Conservation (phyloP, 2,888 invertebrate species). For the Elaeidobius kamerunicus region DNA sequence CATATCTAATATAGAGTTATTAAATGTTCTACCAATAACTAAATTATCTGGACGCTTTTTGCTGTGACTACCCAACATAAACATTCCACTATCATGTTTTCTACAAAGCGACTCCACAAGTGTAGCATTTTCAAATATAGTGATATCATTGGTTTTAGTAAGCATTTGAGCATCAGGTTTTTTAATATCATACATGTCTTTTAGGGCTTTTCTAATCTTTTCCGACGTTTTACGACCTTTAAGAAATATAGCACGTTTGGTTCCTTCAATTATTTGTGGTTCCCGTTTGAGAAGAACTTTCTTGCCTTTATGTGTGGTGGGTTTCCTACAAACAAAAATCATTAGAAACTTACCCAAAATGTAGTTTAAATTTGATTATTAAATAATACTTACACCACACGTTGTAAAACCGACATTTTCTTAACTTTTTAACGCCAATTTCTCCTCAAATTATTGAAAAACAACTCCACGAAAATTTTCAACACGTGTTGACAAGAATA, state of each 20-base stretch:
- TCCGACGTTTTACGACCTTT: conserved; percentile 81
- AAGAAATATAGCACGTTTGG: conserved; percentile 79
- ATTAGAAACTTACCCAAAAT: conserved; percentile 5
- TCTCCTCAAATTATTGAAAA: conserved; percentile 15
- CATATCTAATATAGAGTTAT: conserved; percentile 92
- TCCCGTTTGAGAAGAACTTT: conserved; percentile 75
- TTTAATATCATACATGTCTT: conserved; percentile 83
- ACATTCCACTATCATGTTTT: conserved; percentile 86
- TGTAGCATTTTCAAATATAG: conserved; percentile 89
- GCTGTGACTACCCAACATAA: conserved; percentile 86
- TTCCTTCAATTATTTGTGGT: conserved; percentile 85
- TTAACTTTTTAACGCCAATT: conserved; percentile 14
- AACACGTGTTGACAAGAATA: conserved; percentile 42
- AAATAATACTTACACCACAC: conserved; percentile 48
- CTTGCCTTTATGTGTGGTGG: conserved; percentile 85
- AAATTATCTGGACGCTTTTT: conserved; percentile 95
- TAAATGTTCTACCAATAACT: conserved; percentile 84
- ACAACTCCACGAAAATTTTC: conserved; percentile 27
- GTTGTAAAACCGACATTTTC: conserved; percentile 48
- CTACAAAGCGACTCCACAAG: conserved; percentile 73
- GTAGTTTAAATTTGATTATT: neutral
- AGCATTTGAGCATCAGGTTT: conserved; percentile 79
- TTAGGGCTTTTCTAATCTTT: conserved; percentile 66
- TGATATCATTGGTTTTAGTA: conserved; percentile 79
- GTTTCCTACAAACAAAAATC: conserved; percentile 63